Percentiles rank a stretch among this genome's conserved stretches.
Conservation (phyloP, 35 echinoderm and acorn worm genomes). For the Diadema setosum region DNA sequence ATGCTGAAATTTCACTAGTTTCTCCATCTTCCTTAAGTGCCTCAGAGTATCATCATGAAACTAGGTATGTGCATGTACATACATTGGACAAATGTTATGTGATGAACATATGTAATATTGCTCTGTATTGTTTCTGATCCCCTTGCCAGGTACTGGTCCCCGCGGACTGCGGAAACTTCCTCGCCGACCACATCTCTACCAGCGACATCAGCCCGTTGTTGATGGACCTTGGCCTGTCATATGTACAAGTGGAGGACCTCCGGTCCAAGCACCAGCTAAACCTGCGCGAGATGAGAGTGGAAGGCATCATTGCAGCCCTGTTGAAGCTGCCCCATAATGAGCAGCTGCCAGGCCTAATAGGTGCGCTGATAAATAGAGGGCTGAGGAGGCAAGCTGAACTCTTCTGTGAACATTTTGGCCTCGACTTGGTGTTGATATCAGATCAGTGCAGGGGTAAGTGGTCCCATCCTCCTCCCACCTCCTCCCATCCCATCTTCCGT, state of each 20-base stretch:
- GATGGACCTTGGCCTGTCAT: not conserved
- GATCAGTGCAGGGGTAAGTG: not conserved
- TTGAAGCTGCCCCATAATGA: not conserved
- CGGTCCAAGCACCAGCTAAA: not conserved
- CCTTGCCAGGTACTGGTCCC: not conserved
- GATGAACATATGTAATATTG: not conserved
- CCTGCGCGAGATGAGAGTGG: not conserved
- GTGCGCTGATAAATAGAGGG: not conserved
- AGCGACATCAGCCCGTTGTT: not conserved
- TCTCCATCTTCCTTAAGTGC: no score
- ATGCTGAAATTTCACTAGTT: not conserved
- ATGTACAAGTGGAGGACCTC: not conserved
- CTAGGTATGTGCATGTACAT: no score
- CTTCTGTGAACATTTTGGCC: not conserved
- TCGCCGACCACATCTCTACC: not conserved
- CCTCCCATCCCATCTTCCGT: not conserved
- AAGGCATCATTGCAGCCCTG: not conserved
- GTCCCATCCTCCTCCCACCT: not conserved
- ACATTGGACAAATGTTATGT: no score
- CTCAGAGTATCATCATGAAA: not conserved
- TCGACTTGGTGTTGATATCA: not conserved
- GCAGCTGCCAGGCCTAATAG: not conserved
- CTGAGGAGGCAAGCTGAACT: not conserved
- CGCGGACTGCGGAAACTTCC: not conserved
- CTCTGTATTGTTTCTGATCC: not conserved